Evolutionary conservation across 2,797 vertebrate species (phyloP).

Genomic region (Nannoperca obscura): DNA sequence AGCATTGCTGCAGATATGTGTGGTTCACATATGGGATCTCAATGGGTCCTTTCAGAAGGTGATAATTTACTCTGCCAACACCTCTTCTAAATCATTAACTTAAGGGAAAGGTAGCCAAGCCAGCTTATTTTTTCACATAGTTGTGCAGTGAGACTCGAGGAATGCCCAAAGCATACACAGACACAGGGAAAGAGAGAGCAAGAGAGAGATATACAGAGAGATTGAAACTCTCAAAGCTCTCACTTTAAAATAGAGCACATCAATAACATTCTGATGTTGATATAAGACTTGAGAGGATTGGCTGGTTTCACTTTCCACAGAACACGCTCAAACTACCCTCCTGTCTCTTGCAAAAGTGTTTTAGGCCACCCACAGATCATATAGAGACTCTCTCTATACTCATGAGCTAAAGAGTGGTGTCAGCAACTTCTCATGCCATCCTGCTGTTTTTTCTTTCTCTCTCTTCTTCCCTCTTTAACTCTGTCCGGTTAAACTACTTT

Average conservation of each 20-base stretch:
- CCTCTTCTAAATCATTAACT: slow-evolving; percentile 79
- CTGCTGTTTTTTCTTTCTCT: slow-evolving; percentile 18
- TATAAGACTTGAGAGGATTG: slow-evolving; percentile 76
- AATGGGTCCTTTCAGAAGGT: slow-evolving; percentile 75
- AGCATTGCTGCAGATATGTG: slow-evolving; percentile 58
- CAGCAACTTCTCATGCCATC: slow-evolving; percentile 63
- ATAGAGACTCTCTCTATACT: slow-evolving; percentile 65
- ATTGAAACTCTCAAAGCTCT: slow-evolving; percentile 57
- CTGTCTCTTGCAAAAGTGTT: slow-evolving; percentile 46
- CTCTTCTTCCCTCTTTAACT: slow-evolving; percentile 4
- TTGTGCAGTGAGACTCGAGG: slow-evolving; percentile 42
- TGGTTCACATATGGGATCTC: slow-evolving; percentile 61
- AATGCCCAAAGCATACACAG: slow-evolving; percentile 53
- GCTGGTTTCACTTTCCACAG: slow-evolving; percentile 69
- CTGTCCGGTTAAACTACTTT: slow-evolving; percentile 15
- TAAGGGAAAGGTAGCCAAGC: slow-evolving; percentile 55
- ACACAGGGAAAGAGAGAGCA: slow-evolving; percentile 20
- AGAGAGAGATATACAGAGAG: slow-evolving; percentile 15
- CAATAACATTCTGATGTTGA: slow-evolving; percentile 79
- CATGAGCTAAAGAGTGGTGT: slow-evolving; percentile 55
- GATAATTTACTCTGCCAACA: slow-evolving; percentile 77
- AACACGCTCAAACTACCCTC: slow-evolving; percentile 66
- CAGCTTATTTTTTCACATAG: slow-evolving; percentile 61
- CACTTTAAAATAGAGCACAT: slow-evolving; percentile 81
- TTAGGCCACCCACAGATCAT: slow-evolving; percentile 78